Percentiles rank a stretch among this genome's conserved stretches.
Evolutionary conservation across 2,113 vertebrate genomes (phyloP).

Genomic region (Syngnathus floridae): DNA sequence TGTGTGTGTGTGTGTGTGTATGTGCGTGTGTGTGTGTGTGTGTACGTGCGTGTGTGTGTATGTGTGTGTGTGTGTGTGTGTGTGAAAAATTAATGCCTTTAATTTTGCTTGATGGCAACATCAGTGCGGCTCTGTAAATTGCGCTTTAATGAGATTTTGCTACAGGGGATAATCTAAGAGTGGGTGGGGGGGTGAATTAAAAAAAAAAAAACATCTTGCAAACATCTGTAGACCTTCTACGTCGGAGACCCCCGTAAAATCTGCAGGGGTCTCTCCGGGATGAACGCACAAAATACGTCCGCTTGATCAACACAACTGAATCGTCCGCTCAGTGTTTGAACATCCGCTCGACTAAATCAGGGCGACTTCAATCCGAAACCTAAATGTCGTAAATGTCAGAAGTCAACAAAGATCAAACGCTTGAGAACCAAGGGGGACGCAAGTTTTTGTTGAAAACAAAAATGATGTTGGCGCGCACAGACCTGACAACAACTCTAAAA

Average conservation of each 20-base stretch:
- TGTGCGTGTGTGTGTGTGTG: conserved; percentile 93
- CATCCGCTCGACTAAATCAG: conserved; percentile 9
- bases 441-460: background rate
- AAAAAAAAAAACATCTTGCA: conserved; percentile 96
- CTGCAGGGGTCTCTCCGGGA: conserved; percentile 50
- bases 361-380: background rate
- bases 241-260: conserved; percentile 76
- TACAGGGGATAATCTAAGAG: conserved; percentile 99
- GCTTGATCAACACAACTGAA: conserved; percentile 56
- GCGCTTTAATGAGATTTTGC: conserved; percentile 99
- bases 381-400: background rate
- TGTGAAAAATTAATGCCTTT: conserved; percentile 99
- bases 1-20: conserved; percentile 92
- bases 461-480: background rate
- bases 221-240: conserved; percentile 99
- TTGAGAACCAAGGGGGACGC: background rate
- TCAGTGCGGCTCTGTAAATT: conserved; percentile 99
- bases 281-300: conserved; percentile 66
- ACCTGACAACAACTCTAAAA: background rate
- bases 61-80: conserved; percentile 95
- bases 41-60: conserved; percentile 90
- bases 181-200: conserved; percentile 63
- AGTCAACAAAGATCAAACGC: background rate
- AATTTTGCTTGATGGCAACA: conserved; percentile 99
- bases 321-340: conserved; percentile 40